These are phyloP conservation scores for Rutilus rutilus DNA, from an alignment of 2,113 vertebrate genomes.

Conservation along the genomic window DNA sequence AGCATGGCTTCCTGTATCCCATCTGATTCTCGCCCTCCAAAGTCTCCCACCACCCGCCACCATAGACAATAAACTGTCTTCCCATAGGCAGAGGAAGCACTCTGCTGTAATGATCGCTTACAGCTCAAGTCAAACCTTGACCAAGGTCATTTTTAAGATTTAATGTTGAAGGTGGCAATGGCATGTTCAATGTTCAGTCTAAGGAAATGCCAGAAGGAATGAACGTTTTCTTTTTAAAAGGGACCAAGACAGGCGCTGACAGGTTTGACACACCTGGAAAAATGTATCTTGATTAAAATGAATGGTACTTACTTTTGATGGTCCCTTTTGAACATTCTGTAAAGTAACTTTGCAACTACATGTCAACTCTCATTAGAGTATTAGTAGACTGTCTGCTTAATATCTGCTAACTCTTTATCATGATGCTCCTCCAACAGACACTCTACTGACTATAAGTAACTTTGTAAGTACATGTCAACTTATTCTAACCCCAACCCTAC, in stretches of 20 bases:
- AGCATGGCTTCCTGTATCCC: neutral
- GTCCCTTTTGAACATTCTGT: too few relatives aligned
- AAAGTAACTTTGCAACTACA: too few relatives aligned
- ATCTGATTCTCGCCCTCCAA: neutral
- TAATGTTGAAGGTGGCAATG: neutral
- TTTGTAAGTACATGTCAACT: too few relatives aligned
- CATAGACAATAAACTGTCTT: neutral
- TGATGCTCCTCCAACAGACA: too few relatives aligned
- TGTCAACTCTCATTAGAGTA: too few relatives aligned
- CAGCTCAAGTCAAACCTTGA: conserved; percentile 2
- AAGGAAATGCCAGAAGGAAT: neutral
- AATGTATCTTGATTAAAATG: too few relatives aligned
- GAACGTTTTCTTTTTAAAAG: neutral
- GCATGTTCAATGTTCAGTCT: conserved; percentile 8
- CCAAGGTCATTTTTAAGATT: conserved; percentile 29
- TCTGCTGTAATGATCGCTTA: conserved; percentile 8
- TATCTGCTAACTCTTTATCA: too few relatives aligned
- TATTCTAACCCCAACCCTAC: too few relatives aligned
- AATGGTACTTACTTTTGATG: too few relatives aligned
- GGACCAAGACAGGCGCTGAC: neutral
- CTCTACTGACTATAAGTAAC: too few relatives aligned
- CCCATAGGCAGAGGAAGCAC: conserved; percentile 19
- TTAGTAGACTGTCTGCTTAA: too few relatives aligned
- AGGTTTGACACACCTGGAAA: conserved; percentile 21
- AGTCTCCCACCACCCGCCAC: neutral